Evolutionary conservation across 2,797 vertebrate genomes (phyloP), one percentile per base, ranked within the genome.

Genomic region (Lacerta bilineata): DNA sequence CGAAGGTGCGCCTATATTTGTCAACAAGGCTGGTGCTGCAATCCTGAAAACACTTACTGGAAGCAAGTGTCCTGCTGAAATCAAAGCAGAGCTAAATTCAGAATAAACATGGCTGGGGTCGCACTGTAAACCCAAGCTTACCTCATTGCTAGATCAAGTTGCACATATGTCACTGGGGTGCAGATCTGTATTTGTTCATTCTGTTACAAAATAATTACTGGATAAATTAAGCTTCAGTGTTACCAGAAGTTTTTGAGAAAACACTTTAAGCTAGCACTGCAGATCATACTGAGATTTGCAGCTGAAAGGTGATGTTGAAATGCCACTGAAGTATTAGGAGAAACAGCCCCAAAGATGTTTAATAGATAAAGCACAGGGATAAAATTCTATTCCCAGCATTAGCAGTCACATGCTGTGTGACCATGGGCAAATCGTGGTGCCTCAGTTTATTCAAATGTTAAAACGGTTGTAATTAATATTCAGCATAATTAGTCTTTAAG

Each of bases 381-480:
- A n/a, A 69, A 81, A 86, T 39, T 76, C 64, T 83, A 88, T 93
- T 76, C 74, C 50, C 27, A 92, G 77, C 27, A 90, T 94, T 89
- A 92, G 76, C 87, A 80, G 66, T 33, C n/a, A 8, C 36, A 91
- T 91, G 77, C 88, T 90, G 64, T 77, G 64, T 92, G 82, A 95
- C 89, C 79, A 92, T 23, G 87, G 82, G 84, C 93, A 93, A 96
- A 88, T 78, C 71, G 85, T 76, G 1, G 1, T 94, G 88, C 93
- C 80, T 94, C 87, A 91, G 90, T 94, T 95, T 93, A 91, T 94
- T 95, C 89, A 95, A 94, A 95, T 93, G 86, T 93, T 87, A 93
- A 89, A 93, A 91, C 79, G 29, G 59, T 90, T 95, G 71, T 90
- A 94, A 94, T 96, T 95, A 95, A 94, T 95, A 95, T 95, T 95